These are phyloP conservation scores for Zaprionus taronus DNA, from an alignment of 1,140 invertebrate species.

Conservation along the genomic window DNA sequence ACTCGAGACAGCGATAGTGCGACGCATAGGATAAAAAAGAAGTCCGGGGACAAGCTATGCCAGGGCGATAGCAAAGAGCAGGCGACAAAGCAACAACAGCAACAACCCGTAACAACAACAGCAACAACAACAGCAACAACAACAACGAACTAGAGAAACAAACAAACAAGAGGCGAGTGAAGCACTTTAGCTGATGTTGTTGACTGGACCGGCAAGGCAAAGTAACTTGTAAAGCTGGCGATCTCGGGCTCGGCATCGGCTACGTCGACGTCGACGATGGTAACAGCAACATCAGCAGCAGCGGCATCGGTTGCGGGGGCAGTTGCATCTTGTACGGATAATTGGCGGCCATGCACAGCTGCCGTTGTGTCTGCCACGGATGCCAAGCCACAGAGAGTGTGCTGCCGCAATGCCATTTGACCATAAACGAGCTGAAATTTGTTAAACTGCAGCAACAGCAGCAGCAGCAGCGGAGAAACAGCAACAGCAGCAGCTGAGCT, in stretches of 20 bases:
- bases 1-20: conserved; percentile 32
- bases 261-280: conserved; percentile 29
- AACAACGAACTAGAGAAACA: conserved; percentile 52
- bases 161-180: conserved; percentile 54
- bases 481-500: conserved; percentile 29
- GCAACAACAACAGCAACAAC: too few species aligned
- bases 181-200: conserved; percentile 65
- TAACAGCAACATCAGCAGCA: conserved; percentile 31
- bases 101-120: conserved; percentile 14
- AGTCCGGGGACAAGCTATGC: conserved; percentile 64
- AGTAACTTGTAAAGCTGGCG: conserved; percentile 78
- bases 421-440: conserved; percentile 81
- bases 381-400: conserved; percentile 26
- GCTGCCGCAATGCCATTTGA: conserved; percentile 75
- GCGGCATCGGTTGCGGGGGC: conserved; percentile 47
- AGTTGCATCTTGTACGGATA: conserved; percentile 76
- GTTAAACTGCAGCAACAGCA: conserved; percentile 50
- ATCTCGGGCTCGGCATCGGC: conserved; percentile 40
- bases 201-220: conserved; percentile 68
- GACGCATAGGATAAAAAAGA: conserved; percentile 77
- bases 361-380: conserved; percentile 66
- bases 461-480: background rate
- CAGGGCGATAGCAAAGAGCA: conserved; percentile 57
- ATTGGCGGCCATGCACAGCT: conserved; percentile 69
- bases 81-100: conserved; percentile 55